phyloP scores from a whole-genome alignment of 2,888 invertebrate species.

The Metallyticus violacea region DNA sequence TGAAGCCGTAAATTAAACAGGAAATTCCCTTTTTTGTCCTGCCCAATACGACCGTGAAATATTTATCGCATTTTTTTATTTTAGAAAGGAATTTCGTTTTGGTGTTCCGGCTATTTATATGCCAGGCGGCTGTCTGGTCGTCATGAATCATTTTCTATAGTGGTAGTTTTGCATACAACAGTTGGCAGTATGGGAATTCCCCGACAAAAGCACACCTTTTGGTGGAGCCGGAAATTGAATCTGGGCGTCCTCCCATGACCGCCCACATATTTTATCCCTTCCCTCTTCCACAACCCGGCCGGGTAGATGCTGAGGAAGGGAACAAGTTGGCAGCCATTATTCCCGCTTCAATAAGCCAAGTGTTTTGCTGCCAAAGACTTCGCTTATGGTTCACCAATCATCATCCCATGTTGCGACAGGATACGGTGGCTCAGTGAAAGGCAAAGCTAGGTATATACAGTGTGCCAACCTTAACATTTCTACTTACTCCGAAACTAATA shows the following conservation, averaged over 20 bases:
- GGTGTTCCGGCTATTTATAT: background rate
- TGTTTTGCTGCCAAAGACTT: background rate
- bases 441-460: background rate
- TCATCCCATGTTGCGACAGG: background rate
- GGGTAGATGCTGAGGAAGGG: background rate
- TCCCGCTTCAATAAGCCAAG: background rate
- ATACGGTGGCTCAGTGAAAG: background rate
- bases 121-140: background rate
- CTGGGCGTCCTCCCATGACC: background rate
- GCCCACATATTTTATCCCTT: background rate
- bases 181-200: background rate
- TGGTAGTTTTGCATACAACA: background rate
- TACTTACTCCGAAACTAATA: no score
- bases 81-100: background rate
- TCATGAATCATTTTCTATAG: background rate
- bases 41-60: background rate
- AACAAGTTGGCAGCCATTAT: background rate
- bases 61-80: background rate
- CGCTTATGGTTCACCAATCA: background rate
- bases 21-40: background rate
- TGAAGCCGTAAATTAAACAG: background rate
- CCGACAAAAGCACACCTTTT: background rate
- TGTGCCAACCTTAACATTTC: no score
- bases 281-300: background rate
- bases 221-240: background rate